These are phyloP conservation scores for Bombus balteatus DNA, from an alignment of 1,140 invertebrate species.

Conservation along the genomic window DNA sequence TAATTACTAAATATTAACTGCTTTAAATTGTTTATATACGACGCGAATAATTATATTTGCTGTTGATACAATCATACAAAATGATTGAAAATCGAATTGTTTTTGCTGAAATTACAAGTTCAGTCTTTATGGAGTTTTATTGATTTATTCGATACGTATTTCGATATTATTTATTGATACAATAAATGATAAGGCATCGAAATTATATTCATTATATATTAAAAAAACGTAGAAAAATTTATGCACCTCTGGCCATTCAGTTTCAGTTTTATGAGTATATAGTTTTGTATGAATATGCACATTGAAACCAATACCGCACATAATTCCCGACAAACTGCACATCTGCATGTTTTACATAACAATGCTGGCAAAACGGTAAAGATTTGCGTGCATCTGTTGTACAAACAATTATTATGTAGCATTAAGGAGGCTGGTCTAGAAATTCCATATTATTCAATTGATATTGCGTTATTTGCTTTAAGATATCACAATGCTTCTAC, in stretches of 20 bases:
- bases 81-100: neutral
- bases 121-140: neutral
- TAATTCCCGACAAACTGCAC: neutral
- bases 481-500: constrained; percentile 25
- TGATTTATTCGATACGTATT: neutral
- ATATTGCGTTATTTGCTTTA: constrained; percentile 3
- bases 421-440: neutral
- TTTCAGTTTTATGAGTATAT: neutral
- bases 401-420: neutral
- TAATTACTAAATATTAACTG: neutral
- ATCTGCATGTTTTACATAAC: constrained; percentile 19
- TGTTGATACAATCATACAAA: neutral
- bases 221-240: neutral
- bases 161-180: neutral
- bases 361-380: neutral
- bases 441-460: neutral
- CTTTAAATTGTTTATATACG: neutral
- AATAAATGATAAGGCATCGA: neutral
- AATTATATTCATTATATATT: neutral
- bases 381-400: neutral
- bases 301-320: constrained; percentile 12
- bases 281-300: constrained; percentile 2
- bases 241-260: neutral
- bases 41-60: neutral
- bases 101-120: neutral